Evolutionary conservation across 2,888 invertebrate species (phyloP).

Genomic region (Flexamia atlantica): DNA sequence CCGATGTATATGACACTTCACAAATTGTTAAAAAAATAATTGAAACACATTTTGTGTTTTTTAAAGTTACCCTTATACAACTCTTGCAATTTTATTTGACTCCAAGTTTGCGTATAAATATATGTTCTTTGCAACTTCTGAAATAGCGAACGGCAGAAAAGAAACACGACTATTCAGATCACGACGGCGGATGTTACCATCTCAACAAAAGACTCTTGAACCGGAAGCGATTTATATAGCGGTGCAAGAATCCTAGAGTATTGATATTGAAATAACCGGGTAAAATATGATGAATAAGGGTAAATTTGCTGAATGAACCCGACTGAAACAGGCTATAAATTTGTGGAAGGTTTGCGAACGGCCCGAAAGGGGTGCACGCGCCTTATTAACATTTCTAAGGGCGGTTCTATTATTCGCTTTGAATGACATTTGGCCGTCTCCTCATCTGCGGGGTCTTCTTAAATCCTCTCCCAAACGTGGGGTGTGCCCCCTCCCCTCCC

Average conservation of each 20-base stretch:
- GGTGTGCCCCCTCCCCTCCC: conserved; percentile 8
- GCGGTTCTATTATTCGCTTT: conserved; percentile 41
- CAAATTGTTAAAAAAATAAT: too few relatives aligned
- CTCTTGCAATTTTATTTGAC: too few relatives aligned
- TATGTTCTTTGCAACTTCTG: background rate
- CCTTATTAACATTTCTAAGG: conserved; percentile 57
- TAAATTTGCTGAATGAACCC: conserved; percentile 53
- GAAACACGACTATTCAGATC: background rate
- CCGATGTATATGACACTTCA: too few relatives aligned
- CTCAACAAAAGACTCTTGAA: conserved; percentile 36
- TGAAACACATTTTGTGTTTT: too few relatives aligned
- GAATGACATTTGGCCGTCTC: conserved; percentile 57
- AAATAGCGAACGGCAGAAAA: conserved; percentile 7
- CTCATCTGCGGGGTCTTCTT: conserved; percentile 39
- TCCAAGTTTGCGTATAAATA: too few relatives aligned
- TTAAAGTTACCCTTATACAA: too few relatives aligned
- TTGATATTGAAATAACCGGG: conserved; percentile 60
- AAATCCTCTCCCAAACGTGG: conserved; percentile 49
- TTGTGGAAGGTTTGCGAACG: conserved; percentile 3
- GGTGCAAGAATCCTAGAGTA: conserved; percentile 44
- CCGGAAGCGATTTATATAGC: conserved; percentile 56
- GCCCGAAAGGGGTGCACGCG: conserved; percentile 43
- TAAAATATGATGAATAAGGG: conserved; percentile 57
- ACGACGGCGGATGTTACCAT: conserved; percentile 15
- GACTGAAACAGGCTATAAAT: conserved; percentile 50